Evolutionary conservation across 2,888 invertebrate genomes (phyloP), one percentile per base, ranked within the genome.

Genomic region (Ditula angustiorana): DNA sequence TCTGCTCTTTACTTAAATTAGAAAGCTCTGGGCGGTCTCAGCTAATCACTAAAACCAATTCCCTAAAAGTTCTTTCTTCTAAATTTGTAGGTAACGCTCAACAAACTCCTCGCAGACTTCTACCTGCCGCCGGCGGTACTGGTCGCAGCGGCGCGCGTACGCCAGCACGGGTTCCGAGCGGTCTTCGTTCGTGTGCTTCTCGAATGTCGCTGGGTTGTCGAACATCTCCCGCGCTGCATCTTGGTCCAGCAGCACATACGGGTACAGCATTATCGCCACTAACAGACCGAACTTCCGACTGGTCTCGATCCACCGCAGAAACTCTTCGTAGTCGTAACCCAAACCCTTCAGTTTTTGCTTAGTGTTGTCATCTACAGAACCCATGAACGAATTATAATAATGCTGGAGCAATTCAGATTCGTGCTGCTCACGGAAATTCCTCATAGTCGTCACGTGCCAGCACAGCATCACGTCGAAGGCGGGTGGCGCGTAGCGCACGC

Each of bases 401-500:
- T 56, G 67, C 7, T 52, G 28, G 13, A 44, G 41, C 7, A 44
- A 19, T 16, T 61, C 71, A 0, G 35, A 67, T 68, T 90, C 87
- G 67, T 85, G 56, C 2, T 71, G 47, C 4, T 80, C 74, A 1
- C 90, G 79, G 53, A 88, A 89, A 2, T 66, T 62, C 28, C 75
- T 76, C 0, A 79, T 74, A 1, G 90, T 88, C 0, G 79, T 86
- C 26, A 86, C 61, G 60, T 88, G 87, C 7, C 89, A 66, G 19
- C 87, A 76, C 0, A 74, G 58, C 76, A 82, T 83, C 8, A 91
- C 61, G 61, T 91, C 92, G 62, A 90, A 88, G 0, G 88, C 81
- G 0, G 91, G 91, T 0, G 90, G 90, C 0, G 78, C 85, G 68
- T 86, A 89, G 1, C 89, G 76, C 2, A 85, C 61, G 64, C 87